A percentile compares a stretch with the other conserved stretches of the same genome.
Conservation (phyloP, 1,140 invertebrate species). For the Idris sp. region DNA sequence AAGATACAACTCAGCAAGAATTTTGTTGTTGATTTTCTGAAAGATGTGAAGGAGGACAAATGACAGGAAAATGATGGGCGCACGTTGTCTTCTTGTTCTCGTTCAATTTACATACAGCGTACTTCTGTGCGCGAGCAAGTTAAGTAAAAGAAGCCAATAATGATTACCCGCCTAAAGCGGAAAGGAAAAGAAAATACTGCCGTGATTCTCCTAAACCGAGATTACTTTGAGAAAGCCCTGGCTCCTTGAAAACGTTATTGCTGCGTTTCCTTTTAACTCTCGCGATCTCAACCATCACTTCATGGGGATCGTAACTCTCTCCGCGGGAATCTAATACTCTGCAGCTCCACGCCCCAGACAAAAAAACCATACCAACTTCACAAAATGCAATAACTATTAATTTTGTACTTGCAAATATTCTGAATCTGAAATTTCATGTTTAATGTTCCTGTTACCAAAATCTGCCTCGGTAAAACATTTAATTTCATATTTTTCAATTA, state of each 20-base stretch:
- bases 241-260: conserved; percentile 68
- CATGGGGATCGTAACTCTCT: conserved; percentile 57
- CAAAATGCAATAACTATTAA: conserved; percentile 36
- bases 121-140: conserved; percentile 49
- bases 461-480: too few species aligned
- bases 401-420: too few species aligned
- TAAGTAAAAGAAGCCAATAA: conserved; percentile 65
- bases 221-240: conserved; percentile 63
- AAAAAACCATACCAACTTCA: conserved; percentile 38
- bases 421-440: too few species aligned
- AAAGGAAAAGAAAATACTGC: conserved; percentile 54
- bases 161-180: conserved; percentile 53
- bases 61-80: conserved; percentile 34
- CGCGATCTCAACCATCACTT: conserved; percentile 59
- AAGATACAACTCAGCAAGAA: too few species aligned
- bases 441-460: too few species aligned
- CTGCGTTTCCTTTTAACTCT: conserved; percentile 65
- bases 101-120: conserved; percentile 53
- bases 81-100: conserved; percentile 26
- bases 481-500: too few species aligned
- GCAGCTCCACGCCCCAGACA: conserved; percentile 15
- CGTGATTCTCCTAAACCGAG: conserved; percentile 66
- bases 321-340: conserved; percentile 45
- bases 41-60: too few species aligned
- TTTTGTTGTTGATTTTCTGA: too few species aligned